These are phyloP conservation scores for Leptura quadrifasciata DNA, from an alignment of 2,888 invertebrate species.

Conservation along the genomic window DNA sequence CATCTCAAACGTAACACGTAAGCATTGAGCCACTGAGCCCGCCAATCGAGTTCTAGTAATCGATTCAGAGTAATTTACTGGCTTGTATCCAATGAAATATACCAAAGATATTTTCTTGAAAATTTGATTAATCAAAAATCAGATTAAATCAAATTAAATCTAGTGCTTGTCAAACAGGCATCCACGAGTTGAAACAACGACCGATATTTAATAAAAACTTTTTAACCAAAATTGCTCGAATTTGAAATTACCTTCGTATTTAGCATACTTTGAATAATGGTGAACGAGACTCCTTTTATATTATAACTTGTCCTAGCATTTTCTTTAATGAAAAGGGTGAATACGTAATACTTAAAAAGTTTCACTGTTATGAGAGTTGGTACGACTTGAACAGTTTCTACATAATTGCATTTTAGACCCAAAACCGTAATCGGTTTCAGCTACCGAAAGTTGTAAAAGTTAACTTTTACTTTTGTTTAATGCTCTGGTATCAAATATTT, in stretches of 20 bases:
- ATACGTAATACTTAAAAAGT: slow-evolving; percentile 47
- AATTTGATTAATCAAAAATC: too few relatives aligned
- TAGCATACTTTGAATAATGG: slow-evolving; percentile 28
- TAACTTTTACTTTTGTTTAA: slow-evolving; percentile 20
- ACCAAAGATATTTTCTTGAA: too few relatives aligned
- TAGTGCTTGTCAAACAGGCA: background rate
- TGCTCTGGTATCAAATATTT: background rate
- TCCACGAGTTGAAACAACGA: background rate
- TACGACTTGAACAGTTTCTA: slow-evolving; percentile 35
- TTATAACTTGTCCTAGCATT: slow-evolving; percentile 18
- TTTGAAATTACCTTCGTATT: slow-evolving; percentile 24
- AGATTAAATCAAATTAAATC: background rate
- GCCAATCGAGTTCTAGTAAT: too few relatives aligned
- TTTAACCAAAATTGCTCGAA: slow-evolving; percentile 8
- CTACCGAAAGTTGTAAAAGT: slow-evolving; percentile 6
- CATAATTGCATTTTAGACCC: slow-evolving; percentile 17
- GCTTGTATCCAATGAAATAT: too few relatives aligned
- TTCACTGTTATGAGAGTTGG: slow-evolving; percentile 46
- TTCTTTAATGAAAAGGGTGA: slow-evolving; percentile 36
- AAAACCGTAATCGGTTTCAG: slow-evolving; percentile 23
- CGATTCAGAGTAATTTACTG: too few relatives aligned
- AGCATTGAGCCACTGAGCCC: too few relatives aligned
- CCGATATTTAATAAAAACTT: slow-evolving; percentile 28
- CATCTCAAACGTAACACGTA: too few relatives aligned
- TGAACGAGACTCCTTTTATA: slow-evolving; percentile 15